Evolutionary conservation across 2,797 vertebrate genomes (phyloP).

Genomic region (Antennarius maculatus): DNA sequence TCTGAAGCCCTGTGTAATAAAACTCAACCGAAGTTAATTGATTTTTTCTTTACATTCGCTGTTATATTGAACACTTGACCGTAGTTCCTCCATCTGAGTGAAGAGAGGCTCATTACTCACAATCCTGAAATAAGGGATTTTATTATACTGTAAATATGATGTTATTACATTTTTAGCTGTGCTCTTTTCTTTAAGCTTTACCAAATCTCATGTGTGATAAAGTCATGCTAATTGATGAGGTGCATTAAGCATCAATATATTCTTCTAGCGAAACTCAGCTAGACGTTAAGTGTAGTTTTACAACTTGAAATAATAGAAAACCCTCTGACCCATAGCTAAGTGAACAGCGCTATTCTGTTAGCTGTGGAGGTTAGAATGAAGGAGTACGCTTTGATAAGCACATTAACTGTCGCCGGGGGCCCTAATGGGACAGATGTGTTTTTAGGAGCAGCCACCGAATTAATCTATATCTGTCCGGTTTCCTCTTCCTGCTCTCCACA

Average conservation of each 20-base stretch:
- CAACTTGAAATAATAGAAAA: slow-evolving; percentile 45
- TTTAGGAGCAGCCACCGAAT: slow-evolving; percentile 57
- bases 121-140: slow-evolving; percentile 15
- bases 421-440: slow-evolving; percentile 64
- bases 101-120: slow-evolving; percentile 15
- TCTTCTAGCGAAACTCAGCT: slow-evolving; percentile 24
- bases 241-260: slow-evolving; percentile 60
- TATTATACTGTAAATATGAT: slow-evolving; percentile 24
- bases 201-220: neutral
- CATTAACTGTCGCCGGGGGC: slow-evolving; percentile 47
- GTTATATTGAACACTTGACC: neutral
- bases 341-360: neutral
- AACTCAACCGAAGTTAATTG: neutral
- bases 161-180: slow-evolving; percentile 21
- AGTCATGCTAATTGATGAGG: slow-evolving; percentile 56
- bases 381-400: slow-evolving; percentile 65
- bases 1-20: too few species aligned
- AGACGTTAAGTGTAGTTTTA: slow-evolving; percentile 2
- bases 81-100: neutral
- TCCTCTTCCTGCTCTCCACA: slow-evolving; percentile 74
- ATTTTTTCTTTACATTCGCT: neutral
- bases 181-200: slow-evolving; percentile 21
- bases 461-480: slow-evolving; percentile 76
- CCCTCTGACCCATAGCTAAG: neutral
- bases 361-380: slow-evolving; percentile 24